Percentiles rank a stretch among this genome's conserved stretches.
phyloP scores from a whole-genome alignment of 2,888 invertebrate genomes.

The Amaurobius ferox region DNA sequence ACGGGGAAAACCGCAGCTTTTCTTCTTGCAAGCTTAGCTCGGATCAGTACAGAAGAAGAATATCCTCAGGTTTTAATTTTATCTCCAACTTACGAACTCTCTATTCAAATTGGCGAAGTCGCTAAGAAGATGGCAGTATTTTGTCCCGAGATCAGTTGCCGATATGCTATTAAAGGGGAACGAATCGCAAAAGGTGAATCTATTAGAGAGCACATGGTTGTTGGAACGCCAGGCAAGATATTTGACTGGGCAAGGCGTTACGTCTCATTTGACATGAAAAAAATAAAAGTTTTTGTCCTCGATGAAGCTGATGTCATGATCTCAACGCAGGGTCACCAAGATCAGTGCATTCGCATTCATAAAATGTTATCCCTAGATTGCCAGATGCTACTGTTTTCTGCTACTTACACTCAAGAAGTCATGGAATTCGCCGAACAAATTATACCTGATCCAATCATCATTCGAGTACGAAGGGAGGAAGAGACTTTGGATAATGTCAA shows the following conservation, averaged over 20 bases:
- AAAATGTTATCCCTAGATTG: conserved; percentile 85
- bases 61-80: conserved; percentile 95
- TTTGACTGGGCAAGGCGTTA: conserved; percentile 94
- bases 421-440: conserved; percentile 98
- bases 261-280: conserved; percentile 88
- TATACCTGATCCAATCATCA: conserved; percentile 89
- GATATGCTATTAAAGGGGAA: conserved; percentile 96
- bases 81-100: conserved; percentile 98
- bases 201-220: conserved; percentile 92
- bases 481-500: conserved; percentile 97
- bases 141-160: conserved; percentile 91
- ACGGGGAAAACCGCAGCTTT: conserved; percentile 99
- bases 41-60: conserved; percentile 87
- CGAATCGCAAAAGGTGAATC: conserved; percentile 78
- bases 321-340: conserved; percentile 97
- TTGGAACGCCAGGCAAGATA: conserved; percentile 98
- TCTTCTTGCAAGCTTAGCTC: conserved; percentile 95
- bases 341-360: conserved; percentile 96
- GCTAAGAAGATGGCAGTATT: conserved; percentile 96
- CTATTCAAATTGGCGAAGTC: conserved; percentile 97
- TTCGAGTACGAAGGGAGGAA: conserved; percentile 86
- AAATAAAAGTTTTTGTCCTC: conserved; percentile 91
- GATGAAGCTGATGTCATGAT: conserved; percentile 99
- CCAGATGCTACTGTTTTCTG: conserved; percentile 99
- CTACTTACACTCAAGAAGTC: conserved; percentile 94